Evolutionary conservation across 1,140 invertebrate genomes (phyloP), one percentile per base, ranked within the genome.

Genomic region (Nasonia vitripennis): DNA sequence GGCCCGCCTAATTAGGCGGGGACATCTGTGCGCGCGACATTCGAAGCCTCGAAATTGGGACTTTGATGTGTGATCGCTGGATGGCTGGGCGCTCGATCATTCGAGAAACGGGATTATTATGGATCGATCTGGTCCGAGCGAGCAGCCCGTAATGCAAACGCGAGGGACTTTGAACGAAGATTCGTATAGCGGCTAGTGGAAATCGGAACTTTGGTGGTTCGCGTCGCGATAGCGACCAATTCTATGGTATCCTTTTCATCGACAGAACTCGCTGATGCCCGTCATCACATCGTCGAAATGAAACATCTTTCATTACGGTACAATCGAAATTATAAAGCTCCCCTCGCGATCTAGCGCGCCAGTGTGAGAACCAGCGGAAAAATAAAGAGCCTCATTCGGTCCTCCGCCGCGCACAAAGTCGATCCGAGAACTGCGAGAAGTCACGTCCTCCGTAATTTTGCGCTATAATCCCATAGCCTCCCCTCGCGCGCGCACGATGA

Each of bases 1-100:
- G 86, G 86, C 45, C 87, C 87, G 88, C 85, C 89, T 93, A 93
- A 93, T 93, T 93, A 93, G 91, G 86, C 89, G 89, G 90, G 89
- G 91, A 92, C 92, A 93, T 93, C 91, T 92, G 92, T 51, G 78
- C 34, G 17, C 17, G 78, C 73, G 37, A 75, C 17, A 77, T 34
- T 31, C 23, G 23, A 7, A 1, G 70, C 11, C 1, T 37, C 17
- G 6, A 23, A 48, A 34, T 48, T 31, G 27, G 77, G n/a, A 31
- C 45, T 62, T n/a, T 62, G 12, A 45, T 12, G 75, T 70, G 67
- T 70, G 27, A 70, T 70, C 75, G 27, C 2, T 55, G 27, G 9
- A 41, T 23, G 67, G 0, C 5, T 2, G 2, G 34, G 9, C 45
- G 45, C 7, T 73, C 77, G 77, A 80, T 80, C 84, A 77, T 68